Evolutionary conservation across 2,113 vertebrate genomes (phyloP).

Genomic region (Eudyptes chrysolophus): DNA sequence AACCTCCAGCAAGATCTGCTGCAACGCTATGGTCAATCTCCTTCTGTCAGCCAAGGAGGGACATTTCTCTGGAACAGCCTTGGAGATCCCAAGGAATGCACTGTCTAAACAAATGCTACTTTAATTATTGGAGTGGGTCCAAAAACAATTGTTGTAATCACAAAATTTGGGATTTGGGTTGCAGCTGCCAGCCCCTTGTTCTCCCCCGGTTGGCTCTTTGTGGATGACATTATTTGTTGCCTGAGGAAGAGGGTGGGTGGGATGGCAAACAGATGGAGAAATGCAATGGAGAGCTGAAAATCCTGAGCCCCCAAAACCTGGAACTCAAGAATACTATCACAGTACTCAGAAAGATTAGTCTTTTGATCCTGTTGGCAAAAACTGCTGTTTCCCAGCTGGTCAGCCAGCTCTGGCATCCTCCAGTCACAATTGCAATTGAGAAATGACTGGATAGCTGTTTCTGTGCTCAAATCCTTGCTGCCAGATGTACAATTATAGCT

Average conservation of each 20-base stretch:
- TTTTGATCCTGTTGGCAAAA: slow-evolving; percentile 25
- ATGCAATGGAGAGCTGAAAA: neutral
- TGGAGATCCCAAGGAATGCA: neutral
- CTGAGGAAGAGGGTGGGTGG: neutral
- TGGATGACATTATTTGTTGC: neutral
- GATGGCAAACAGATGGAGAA: neutral
- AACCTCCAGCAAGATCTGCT: neutral
- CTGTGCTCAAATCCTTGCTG: neutral
- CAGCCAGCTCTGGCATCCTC: slow-evolving; percentile 9
- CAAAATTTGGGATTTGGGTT: neutral
- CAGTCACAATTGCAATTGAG: neutral
- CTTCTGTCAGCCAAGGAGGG: neutral
- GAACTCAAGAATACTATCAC: neutral
- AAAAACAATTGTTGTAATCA: neutral
- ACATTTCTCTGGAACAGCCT: neutral
- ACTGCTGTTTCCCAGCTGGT: slow-evolving; percentile 23
- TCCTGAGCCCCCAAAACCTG: neutral
- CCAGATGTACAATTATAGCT: neutral
- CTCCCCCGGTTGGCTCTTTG: neutral
- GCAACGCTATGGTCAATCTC: neutral
- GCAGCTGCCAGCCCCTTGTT: neutral
- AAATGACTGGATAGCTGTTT: slow-evolving; percentile 1
- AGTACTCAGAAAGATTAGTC: slow-evolving; percentile 11
- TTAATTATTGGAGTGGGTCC: neutral
- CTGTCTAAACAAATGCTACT: neutral